A percentile compares a stretch with the other conserved stretches of the same genome.
Conservation (phyloP, 2,113 vertebrate species). For the Accipiter virgatus region DNA sequence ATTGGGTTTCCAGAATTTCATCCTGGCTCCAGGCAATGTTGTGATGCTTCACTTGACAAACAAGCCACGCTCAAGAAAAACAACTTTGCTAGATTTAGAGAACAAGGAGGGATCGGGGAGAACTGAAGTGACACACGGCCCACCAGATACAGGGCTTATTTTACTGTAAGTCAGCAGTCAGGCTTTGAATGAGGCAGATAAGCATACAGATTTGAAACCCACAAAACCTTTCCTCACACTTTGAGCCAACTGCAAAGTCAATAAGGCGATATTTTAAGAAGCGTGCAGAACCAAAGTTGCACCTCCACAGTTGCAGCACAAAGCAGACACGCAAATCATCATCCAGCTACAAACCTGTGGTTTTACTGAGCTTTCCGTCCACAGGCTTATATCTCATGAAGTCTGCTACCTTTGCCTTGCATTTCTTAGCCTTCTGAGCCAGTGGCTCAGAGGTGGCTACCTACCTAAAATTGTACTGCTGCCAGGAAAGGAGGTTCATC, state of each 20-base stretch:
- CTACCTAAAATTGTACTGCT: not conserved
- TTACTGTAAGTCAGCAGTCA: not conserved
- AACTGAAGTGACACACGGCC: not conserved
- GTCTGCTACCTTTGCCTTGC: not conserved
- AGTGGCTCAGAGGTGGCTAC: not conserved
- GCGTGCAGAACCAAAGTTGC: not conserved
- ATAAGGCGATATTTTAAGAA: not conserved
- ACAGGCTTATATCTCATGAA: not conserved
- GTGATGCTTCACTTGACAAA: conserved; percentile 24
- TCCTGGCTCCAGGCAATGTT: conserved; percentile 19
- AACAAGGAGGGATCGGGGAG: not conserved
- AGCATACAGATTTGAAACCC: not conserved
- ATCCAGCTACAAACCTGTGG: not conserved
- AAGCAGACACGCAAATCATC: not conserved
- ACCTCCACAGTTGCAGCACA: not conserved
- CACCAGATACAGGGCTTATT: not conserved
- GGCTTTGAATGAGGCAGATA: not conserved
- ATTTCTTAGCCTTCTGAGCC: not conserved
- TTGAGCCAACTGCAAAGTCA: not conserved
- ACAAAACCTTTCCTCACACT: not conserved
- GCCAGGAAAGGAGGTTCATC: not conserved
- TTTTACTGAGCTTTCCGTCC: not conserved
- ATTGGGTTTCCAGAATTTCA: not conserved
- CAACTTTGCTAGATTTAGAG: not conserved
- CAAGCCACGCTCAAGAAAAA: conserved; percentile 8